Evolutionary conservation across 37 sponge, comb jelly and placozoan genomes (phyloP), one percentile per base, ranked within the genome.

Genomic region (Hexactinellida sp.): DNA sequence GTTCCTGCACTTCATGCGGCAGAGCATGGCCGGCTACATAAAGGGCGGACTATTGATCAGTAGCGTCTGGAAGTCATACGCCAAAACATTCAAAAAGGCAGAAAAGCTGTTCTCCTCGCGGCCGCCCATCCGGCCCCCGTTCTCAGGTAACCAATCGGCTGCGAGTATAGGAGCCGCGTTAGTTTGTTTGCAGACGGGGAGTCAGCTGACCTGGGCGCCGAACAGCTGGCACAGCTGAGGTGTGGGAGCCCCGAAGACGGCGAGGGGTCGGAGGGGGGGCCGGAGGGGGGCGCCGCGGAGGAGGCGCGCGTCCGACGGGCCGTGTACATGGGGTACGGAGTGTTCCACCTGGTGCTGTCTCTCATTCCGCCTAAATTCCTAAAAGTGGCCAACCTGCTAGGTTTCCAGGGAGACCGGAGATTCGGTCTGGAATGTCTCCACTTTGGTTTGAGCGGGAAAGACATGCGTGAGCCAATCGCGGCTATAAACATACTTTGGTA

Each of bases 291-390:
- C n/a, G n/a, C n/a, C 54, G 54, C 82, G 25, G 86, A 89, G 25
- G 76, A 63, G 54, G 54, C 37, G 54, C 55, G 91, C 34, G 54
- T 91, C 34, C 82, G 94, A 21, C 91, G 89, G 0, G 93, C 91
- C 10, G 88, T 92, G 38, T 93, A 91, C 87, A 90, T 93, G 83
- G 97, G 97, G 32, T 95, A 90, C 82, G 99, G 99, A 0, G 82
- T 93, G 13, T 90, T 98, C 89, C 93, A 98, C 55, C 86, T 98
- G 51, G 85, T 90, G 32, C 47, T 98, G 63, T 98, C 99, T 1
- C 91, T 98, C 28, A 98, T 98, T 28, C 99, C 99, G 24, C 94
- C 92, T 36, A 93, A 94, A 37, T 88, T 95, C 39, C 88, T 98
- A 82, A 93, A 89, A 38, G 39, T 98, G 47, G 95, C 94, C 82